A percentile compares a stretch with the other conserved stretches of the same genome.
Evolutionary conservation across 2,113 vertebrate genomes (phyloP).

Genomic region (Natator depressus): DNA sequence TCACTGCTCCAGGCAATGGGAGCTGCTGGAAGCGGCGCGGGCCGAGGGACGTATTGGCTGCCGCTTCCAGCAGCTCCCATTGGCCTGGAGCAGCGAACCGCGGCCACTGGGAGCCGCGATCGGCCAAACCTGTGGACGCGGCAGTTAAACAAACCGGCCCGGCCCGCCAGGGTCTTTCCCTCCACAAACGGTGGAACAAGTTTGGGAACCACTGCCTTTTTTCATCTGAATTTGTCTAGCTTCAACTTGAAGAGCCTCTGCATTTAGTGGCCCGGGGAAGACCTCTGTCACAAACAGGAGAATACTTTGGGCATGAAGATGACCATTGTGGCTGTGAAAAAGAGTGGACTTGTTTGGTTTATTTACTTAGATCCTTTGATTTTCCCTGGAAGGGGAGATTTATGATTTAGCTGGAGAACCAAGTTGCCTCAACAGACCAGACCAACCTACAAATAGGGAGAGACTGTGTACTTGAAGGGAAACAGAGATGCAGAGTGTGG

Average conservation of each 20-base stretch:
- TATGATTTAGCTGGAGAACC: neutral
- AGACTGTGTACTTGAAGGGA: neutral
- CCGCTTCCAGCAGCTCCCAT: too few species aligned
- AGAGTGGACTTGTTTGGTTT: neutral
- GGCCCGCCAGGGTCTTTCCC: too few species aligned
- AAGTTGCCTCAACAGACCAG: neutral
- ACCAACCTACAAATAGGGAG: neutral
- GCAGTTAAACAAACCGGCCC: too few species aligned
- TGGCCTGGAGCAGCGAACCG: too few species aligned
- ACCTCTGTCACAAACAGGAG: neutral
- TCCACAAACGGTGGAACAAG: too few species aligned
- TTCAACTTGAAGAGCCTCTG: neutral
- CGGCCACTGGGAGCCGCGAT: too few species aligned
- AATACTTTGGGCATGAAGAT: neutral
- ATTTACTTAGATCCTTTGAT: neutral
- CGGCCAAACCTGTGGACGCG: too few species aligned
- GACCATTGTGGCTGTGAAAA: neutral
- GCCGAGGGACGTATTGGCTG: too few species aligned
- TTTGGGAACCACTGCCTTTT: too few species aligned
- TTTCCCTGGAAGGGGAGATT: slow-evolving; percentile 10
- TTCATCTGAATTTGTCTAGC: neutral
- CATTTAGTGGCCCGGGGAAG: neutral
- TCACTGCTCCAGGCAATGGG: too few species aligned
- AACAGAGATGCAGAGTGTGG: neutral
- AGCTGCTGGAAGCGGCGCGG: too few species aligned